Percentiles rank a stretch among this genome's conserved stretches.
Evolutionary conservation across 2,888 invertebrate genomes (phyloP).

Genomic region (Andrena dorsata): DNA sequence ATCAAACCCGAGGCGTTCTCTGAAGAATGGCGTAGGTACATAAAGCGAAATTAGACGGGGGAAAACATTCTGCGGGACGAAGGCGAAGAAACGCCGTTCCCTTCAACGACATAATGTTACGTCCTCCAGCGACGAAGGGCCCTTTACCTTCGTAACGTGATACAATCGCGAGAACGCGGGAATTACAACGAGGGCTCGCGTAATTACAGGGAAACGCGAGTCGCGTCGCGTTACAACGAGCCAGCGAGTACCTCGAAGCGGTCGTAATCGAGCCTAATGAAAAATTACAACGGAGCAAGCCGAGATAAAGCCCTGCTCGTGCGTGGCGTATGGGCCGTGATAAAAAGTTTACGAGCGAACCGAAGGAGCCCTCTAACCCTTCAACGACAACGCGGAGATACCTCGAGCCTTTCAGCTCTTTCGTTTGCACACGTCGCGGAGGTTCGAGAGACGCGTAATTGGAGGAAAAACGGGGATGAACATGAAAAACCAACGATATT

Average conservation of each 20-base stretch:
- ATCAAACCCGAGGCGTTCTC: too few relatives aligned
- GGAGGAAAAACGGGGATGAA: background rate
- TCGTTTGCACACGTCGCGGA: background rate
- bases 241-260: background rate
- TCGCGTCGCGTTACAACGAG: constrained; percentile 19
- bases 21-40: too few relatives aligned
- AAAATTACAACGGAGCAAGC: constrained; percentile 33
- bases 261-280: constrained; percentile 40
- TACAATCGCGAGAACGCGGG: constrained; percentile 27
- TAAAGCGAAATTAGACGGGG: background rate
- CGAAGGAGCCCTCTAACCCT: background rate
- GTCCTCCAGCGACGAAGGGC: background rate
- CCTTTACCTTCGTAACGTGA: constrained; percentile 10
- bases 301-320: constrained; percentile 7
- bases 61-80: background rate
- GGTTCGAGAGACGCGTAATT: background rate
- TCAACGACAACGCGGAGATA: background rate
- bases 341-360: constrained; percentile 42
- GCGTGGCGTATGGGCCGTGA: constrained; percentile 3
- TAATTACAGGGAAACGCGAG: constrained; percentile 21
- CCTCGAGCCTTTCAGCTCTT: background rate
- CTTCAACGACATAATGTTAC: too few relatives aligned
- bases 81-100: background rate
- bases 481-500: constrained; percentile 6
- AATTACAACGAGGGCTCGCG: constrained; percentile 11